Conservation (phyloP, 2,888 invertebrate genomes). For the Rhingia campestris region DNA sequence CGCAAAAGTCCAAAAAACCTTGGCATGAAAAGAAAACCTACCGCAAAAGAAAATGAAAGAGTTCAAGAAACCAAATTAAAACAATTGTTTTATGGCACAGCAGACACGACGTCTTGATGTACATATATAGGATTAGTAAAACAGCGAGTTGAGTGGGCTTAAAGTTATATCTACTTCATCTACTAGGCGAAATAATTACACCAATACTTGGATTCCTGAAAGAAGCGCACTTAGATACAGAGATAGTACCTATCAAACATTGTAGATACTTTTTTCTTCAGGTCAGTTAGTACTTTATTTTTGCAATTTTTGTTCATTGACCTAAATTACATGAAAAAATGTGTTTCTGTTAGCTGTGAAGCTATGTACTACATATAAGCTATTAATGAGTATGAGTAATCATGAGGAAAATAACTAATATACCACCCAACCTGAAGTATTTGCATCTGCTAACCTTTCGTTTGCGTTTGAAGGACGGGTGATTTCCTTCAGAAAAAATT, state of each 20-base stretch:
- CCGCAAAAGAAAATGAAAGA: background rate
- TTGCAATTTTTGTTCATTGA: constrained; percentile 32
- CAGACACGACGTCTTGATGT: background rate
- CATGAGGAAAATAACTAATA: constrained; percentile 39
- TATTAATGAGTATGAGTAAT: constrained; percentile 32
- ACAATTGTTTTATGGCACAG: constrained; percentile 7
- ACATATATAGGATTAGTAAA: constrained; percentile 9
- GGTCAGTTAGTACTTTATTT: background rate
- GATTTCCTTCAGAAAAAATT: background rate
- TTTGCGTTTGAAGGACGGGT: background rate
- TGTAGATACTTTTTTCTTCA: constrained; percentile 16
- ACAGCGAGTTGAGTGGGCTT: constrained; percentile 19
- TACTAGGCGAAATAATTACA: constrained; percentile 4
- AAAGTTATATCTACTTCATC: background rate
- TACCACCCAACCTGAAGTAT: constrained; percentile 3
- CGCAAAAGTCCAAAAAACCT: constrained; percentile 8
- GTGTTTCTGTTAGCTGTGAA: constrained; percentile 2
- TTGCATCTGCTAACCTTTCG: constrained; percentile 28
- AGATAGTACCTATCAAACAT: constrained; percentile 4
- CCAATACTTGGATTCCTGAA: constrained; percentile 19
- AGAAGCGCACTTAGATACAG: constrained; percentile 7
- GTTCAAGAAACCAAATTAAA: constrained; percentile 1
- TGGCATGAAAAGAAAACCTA: constrained; percentile 11
- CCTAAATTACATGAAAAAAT: constrained; percentile 9
- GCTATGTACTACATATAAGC: constrained; percentile 3